Evolutionary conservation across 2,797 vertebrate species (phyloP), one percentile per base, ranked within the genome.

Genomic region (Microchirus variegatus): DNA sequence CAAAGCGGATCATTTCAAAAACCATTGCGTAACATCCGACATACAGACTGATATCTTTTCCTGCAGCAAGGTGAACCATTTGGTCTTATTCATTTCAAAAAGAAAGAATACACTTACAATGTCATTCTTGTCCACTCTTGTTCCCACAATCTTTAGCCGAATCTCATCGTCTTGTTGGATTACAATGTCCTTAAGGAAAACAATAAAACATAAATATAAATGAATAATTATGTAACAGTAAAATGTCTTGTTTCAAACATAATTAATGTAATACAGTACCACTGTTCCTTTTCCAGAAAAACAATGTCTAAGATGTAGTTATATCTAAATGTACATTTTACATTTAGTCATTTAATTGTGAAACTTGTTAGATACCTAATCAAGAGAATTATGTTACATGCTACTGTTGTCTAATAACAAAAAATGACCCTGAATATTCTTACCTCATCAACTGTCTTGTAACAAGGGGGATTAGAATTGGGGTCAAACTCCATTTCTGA

Each of bases 401-500:
- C n/a, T n/a, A n/a, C n/a, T n/a, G n/a, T 16, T 10, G 9, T 17
- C n/a, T 46, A 9, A 18, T 9, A 10, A 46, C 10, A 19, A 49
- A 55, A 2, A 10, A 36, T 18, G 26, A 58, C 1, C 46, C 53
- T 42, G 0, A 35, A 53, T 35, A 41, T 49, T 18, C 83, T 87
- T 85, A 97, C 96, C 94, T 98, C 96, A 71, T 97, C 96, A 54
- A 95, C 88, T 3, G 96, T 97, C 79, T 98, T 98, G 78, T 98
- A 98, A 83, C 96, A 97, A 0, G 96, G 96, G 9, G 96, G 96
- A 80, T 97, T 98, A 15, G 96, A 98, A 67, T 97, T 97, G 7
- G 96, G 96, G 67, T 97, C 96, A 78, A 97, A 98, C 78, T 96
- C 96, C 96, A 98, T 97, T 90, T 97, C 96, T 9, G 95, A 96